Conservation (phyloP, 2,113 vertebrate species). For the Tichodroma muraria region DNA sequence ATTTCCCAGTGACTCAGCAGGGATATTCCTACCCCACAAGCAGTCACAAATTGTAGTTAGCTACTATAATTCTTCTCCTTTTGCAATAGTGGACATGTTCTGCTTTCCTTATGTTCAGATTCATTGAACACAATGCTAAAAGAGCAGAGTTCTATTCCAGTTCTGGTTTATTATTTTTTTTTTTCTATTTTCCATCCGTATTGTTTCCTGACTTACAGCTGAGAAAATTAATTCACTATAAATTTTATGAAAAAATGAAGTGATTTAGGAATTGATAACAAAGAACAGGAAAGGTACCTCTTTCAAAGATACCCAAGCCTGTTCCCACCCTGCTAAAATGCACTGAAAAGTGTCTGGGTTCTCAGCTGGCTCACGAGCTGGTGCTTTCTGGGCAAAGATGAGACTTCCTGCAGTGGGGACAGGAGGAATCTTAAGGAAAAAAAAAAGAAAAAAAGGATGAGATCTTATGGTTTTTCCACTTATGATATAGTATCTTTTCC, state of each 20-base stretch:
- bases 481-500: background rate
- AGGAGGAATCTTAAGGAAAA: background rate
- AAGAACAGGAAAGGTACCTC: background rate
- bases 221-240: background rate
- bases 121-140: background rate
- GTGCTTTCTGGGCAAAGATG: background rate
- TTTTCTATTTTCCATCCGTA: fast-evolving
- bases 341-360: background rate
- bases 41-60: background rate
- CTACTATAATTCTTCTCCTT: background rate
- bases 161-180: background rate
- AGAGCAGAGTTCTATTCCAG: background rate
- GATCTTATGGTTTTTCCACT: background rate
- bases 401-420: background rate
- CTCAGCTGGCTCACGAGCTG: background rate
- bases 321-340: background rate
- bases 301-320: background rate
- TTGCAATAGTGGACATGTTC: background rate
- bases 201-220: background rate
- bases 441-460: background rate
- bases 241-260: background rate
- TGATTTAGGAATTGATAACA: background rate
- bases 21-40: background rate
- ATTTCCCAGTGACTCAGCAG: background rate
- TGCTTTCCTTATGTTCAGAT: background rate